These are phyloP conservation scores for Peromyscus polionotus DNA, from an alignment of 2,113 vertebrate genomes.

Conservation along the genomic window DNA sequence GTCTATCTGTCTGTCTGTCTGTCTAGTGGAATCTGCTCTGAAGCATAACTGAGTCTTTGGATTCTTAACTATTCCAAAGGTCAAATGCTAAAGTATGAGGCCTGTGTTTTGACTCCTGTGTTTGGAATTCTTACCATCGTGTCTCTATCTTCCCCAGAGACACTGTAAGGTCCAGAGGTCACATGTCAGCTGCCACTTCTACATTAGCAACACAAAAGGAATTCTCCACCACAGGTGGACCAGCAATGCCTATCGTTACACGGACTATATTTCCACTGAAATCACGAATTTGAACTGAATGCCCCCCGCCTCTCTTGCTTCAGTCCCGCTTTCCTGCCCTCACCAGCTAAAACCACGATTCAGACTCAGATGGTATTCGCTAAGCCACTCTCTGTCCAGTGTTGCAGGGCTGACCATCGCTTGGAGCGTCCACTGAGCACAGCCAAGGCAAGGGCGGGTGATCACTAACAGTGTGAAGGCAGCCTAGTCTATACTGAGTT, in stretches of 20 bases:
- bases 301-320: fast-evolving
- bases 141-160: background rate
- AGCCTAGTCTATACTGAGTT: background rate
- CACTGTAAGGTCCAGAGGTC: background rate
- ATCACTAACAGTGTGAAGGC: no score
- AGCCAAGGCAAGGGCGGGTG: background rate
- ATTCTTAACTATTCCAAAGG: constrained; percentile 61
- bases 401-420: no score
- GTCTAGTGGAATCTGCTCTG: constrained; percentile 39
- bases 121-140: constrained; percentile 64
- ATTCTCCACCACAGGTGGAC: background rate
- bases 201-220: background rate
- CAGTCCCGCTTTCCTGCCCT: no score
- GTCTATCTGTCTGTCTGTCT: background rate
- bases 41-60: constrained; percentile 33
- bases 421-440: background rate
- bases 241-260: background rate
- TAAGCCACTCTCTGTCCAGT: background rate
- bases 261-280: background rate
- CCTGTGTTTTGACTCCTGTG: constrained; percentile 53
- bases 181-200: background rate
- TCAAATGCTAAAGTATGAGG: constrained; percentile 48
- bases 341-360: background rate
- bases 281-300: background rate
- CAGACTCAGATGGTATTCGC: background rate